These are phyloP conservation scores for Bombus polaris DNA, from an alignment of 1,140 invertebrate species.

Conservation along the genomic window DNA sequence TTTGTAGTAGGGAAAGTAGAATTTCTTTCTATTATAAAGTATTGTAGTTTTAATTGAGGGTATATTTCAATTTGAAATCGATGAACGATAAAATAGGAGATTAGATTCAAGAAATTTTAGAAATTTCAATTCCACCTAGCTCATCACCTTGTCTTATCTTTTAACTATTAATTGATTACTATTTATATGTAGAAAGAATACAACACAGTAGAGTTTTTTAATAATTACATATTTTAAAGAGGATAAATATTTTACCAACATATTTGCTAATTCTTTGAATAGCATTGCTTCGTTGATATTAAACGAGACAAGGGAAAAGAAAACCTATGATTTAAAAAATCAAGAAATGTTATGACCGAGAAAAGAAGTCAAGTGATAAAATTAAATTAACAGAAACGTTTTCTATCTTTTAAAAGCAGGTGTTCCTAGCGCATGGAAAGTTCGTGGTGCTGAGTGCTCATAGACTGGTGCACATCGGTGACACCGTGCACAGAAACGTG, in stretches of 20 bases:
- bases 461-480: constrained; percentile 95
- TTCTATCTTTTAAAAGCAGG: constrained; percentile 61
- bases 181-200: neutral
- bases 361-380: too few species aligned
- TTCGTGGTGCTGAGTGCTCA: constrained; percentile 96
- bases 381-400: neutral
- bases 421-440: constrained; percentile 96
- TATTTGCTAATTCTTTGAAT: too few species aligned
- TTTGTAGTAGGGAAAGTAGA: too few species aligned
- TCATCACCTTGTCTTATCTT: neutral
- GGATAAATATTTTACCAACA: neutral
- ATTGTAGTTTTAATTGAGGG: too few species aligned
- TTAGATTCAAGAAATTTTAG: neutral
- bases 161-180: neutral
- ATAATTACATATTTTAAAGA: neutral
- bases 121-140: neutral
- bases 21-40: too few species aligned
- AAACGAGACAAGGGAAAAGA: too few species aligned
- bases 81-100: too few species aligned
- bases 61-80: too few species aligned
- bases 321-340: too few species aligned
- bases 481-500: constrained; percentile 93
- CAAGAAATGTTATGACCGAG: too few species aligned
- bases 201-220: too few species aligned
- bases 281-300: too few species aligned